Evolutionary conservation across 2,113 vertebrate genomes (phyloP), one percentile per base, ranked within the genome.

Genomic region (Marmota flaviventris): DNA sequence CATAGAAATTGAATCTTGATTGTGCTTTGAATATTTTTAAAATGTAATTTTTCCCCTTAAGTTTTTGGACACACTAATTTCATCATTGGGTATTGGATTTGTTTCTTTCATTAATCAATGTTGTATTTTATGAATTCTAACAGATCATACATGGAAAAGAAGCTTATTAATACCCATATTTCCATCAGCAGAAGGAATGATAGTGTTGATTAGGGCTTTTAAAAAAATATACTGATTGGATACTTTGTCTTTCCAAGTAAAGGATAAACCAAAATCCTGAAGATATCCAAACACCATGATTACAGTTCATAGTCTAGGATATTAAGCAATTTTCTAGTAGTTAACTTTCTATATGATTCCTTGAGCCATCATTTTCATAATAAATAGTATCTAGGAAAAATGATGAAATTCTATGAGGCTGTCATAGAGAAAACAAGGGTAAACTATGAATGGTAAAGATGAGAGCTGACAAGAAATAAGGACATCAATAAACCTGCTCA

Each of bases 101-200:
- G 93, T 91, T 93, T 97, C 61, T 96, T 94, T 93, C 61, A 84
- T 96, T 95, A 93, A 95, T 93, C 75, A 89, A 95, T 92, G 27
- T 37, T 96, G 25, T 67, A 25, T 94, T 97, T 95, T 65, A 82
- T 96, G 67, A 90, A 24, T 94, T 61, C 69, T 92, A 77, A 91
- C 77, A 95, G 27, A 84, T 95, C 79, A 72, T 96, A 92, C 89
- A 85, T 78, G 69, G 73, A 89, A 96, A 96, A 87, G 37, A 88
- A 93, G 84, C 94, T 97, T 96, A 95, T 73, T 92, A 92, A 94
- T 95, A 94, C 39, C 70, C 93, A 84, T 45, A 91, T 3, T 83
- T 94, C 48, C 32, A 22, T 91, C 79, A 73, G 18, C 8, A 56
- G 79, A 95, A 92, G 7, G 77, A 96, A 96, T 89, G 78, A 73